Evolutionary conservation across 2,797 vertebrate species (phyloP).

Genomic region (Octomys mimax): DNA sequence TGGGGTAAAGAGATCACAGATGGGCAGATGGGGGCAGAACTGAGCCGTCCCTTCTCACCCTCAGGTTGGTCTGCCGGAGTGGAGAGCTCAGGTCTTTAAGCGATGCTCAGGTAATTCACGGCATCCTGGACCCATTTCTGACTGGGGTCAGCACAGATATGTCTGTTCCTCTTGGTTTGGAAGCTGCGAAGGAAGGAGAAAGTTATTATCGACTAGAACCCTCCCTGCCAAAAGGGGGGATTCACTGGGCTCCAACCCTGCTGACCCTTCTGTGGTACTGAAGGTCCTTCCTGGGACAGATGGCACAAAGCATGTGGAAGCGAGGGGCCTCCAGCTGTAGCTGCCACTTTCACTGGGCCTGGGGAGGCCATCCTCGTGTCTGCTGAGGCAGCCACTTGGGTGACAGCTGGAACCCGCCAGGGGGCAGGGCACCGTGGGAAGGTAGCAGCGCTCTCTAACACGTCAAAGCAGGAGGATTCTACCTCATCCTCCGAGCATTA

Average conservation of each 20-base stretch:
- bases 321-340: background rate
- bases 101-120: rapidly evolving
- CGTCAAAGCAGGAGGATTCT: background rate
- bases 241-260: background rate
- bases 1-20: background rate
- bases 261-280: background rate
- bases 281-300: background rate
- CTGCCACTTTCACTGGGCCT: background rate
- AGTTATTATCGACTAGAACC: background rate
- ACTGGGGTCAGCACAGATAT: slow-evolving; percentile 61
- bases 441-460: background rate
- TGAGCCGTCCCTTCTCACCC: rapidly evolving
- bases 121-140: slow-evolving; percentile 79
- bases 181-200: slow-evolving; percentile 76
- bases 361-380: background rate
- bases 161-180: slow-evolving; percentile 37
- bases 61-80: background rate
- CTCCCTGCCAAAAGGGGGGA: background rate
- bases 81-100: background rate
- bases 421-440: rapidly evolving
- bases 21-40: background rate
- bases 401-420: background rate
- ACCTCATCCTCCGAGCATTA: background rate
- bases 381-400: rapidly evolving
- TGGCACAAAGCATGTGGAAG: background rate